Conservation (phyloP, 1,140 invertebrate genomes). For the Papilio aristodemus region DNA sequence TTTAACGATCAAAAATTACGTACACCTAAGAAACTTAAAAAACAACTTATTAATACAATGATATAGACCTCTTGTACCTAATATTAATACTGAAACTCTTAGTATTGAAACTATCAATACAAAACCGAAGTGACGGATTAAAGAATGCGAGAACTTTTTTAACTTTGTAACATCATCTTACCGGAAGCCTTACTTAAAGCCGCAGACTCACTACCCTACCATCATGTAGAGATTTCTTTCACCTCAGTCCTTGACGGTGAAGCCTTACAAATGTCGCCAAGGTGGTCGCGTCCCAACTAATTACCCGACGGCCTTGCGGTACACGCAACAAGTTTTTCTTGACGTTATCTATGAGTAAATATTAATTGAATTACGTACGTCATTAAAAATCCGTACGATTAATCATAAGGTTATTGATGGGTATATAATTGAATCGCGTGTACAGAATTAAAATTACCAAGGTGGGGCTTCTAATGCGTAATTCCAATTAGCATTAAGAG, state of each 20-base stretch:
- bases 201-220: conserved; percentile 42
- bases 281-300: conserved; percentile 53
- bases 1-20: too few relatives aligned
- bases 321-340: conserved; percentile 38
- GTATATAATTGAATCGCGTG: background rate
- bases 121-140: background rate
- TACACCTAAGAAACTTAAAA: too few relatives aligned
- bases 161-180: conserved; percentile 15
- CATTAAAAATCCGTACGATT: conserved; percentile 20
- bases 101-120: background rate
- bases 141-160: conserved; percentile 2
- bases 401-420: conserved; percentile 20
- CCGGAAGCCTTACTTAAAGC: conserved; percentile 39
- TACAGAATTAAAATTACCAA: conserved; percentile 28
- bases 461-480: background rate
- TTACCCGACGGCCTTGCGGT: conserved; percentile 55
- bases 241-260: conserved; percentile 49
- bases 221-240: conserved; percentile 42
- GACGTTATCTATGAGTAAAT: conserved; percentile 44
- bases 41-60: too few relatives aligned
- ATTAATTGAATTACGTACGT: conserved; percentile 45
- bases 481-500: background rate
- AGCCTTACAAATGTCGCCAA: conserved; percentile 61
- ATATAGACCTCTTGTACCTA: too few relatives aligned
- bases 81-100: too few relatives aligned